Conservation (phyloP, 2,888 invertebrate genomes). For the Drosophila nr. perissopoda region DNA sequence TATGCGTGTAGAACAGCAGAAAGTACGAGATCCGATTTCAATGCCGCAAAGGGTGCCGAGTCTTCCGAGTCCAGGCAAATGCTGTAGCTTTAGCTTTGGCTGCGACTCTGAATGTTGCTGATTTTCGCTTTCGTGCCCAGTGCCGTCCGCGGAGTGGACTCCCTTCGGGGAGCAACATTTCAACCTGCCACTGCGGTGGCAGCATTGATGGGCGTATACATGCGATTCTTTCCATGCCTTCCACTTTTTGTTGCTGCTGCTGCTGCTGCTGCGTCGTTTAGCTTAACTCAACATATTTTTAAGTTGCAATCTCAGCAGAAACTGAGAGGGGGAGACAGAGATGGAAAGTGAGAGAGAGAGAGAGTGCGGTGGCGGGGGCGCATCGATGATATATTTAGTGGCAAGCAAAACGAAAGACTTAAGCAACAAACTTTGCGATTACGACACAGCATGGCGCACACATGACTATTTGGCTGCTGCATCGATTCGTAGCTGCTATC, state of each 20-base stretch:
- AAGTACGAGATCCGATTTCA: constrained; percentile 80
- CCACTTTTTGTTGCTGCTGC: constrained; percentile 56
- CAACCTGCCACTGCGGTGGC: constrained; percentile 82
- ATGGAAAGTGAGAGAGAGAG: background rate
- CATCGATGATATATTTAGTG: constrained; percentile 81
- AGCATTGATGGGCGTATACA: constrained; percentile 83
- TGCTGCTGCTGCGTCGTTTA: constrained; percentile 67
- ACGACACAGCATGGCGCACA: constrained; percentile 80
- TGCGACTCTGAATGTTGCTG: constrained; percentile 1
- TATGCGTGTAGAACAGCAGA: constrained; percentile 81
- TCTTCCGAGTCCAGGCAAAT: constrained; percentile 31
- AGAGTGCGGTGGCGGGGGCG: constrained; percentile 43
- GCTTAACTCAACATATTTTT: constrained; percentile 79
- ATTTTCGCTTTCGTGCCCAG: constrained; percentile 82
- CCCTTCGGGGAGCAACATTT: constrained; percentile 73
- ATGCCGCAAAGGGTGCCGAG: constrained; percentile 60
- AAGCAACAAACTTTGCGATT: constrained; percentile 80
- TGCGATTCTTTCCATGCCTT: constrained; percentile 78
- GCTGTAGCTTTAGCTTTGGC: constrained; percentile 27
- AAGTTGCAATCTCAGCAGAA: constrained; percentile 55
- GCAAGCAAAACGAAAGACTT: constrained; percentile 78
- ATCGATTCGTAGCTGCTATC: constrained; percentile 31
- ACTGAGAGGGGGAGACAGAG: background rate
- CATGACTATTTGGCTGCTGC: constrained; percentile 54
- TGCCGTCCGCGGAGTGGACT: constrained; percentile 34